These are phyloP conservation scores for Saimiri boliviensis DNA, from an alignment of 2,113 vertebrate species.

Conservation along the genomic window DNA sequence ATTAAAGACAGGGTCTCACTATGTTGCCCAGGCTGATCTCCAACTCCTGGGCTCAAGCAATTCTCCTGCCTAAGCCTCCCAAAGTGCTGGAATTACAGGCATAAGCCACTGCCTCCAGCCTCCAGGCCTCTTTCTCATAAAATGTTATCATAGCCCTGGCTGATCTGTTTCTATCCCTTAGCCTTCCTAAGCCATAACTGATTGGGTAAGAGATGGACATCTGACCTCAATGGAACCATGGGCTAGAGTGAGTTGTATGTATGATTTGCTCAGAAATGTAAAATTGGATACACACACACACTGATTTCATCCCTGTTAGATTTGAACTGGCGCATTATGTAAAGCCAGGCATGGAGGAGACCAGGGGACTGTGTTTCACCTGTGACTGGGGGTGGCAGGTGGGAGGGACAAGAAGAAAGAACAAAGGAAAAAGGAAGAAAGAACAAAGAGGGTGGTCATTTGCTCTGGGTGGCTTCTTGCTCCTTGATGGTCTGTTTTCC, in stretches of 20 bases:
- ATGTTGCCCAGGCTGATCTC: too few relatives aligned
- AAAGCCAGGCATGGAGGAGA: not conserved
- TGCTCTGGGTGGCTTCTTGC: not conserved
- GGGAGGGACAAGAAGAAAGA: not conserved
- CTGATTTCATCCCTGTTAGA: not conserved
- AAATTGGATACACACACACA: not conserved
- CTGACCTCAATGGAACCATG: not conserved
- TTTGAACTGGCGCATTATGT: not conserved
- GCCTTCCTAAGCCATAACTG: not conserved
- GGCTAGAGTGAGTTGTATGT: not conserved
- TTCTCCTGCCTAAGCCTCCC: too few relatives aligned
- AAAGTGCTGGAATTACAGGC: too few relatives aligned
- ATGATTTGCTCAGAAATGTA: not conserved
- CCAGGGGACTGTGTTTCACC: not conserved
- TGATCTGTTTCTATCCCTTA: not conserved
- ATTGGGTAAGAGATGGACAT: not conserved
- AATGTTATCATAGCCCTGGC: not conserved
- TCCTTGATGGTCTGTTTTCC: not conserved
- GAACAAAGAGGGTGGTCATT: not conserved
- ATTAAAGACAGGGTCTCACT: too few relatives aligned
- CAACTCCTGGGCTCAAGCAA: too few relatives aligned
- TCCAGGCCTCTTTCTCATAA: not conserved
- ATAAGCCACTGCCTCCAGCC: too few relatives aligned
- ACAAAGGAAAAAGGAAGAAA: not conserved
- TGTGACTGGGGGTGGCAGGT: too few relatives aligned